Base-by-base conservation (phyloP, 2,113 vertebrate genomes). In the Oriolus oriolus region DNA sequence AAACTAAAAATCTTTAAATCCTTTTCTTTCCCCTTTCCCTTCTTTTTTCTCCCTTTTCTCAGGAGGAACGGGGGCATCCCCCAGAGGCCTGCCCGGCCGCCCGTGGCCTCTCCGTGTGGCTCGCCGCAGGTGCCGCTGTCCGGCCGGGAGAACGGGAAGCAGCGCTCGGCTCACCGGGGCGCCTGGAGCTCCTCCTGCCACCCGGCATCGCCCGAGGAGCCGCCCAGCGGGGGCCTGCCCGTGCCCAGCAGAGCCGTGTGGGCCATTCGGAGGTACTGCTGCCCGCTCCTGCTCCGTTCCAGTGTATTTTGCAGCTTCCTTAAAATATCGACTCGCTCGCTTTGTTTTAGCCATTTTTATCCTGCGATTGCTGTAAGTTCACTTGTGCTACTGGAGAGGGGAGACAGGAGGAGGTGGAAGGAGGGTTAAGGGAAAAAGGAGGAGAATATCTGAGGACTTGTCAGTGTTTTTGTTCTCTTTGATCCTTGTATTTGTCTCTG, bases 101-200 rank as follows among this genome's bases (percentile, higher is more conserved):
- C 92, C 0, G 6, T 5, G 31, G 41, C 64, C 42, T 69, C 90
- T 68, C 16, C 33, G 10, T 93, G 74, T 2, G 56, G 90, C 59
- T 84, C 53, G 0, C 60, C 70, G 57, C 93, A 57, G 20, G 31
- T 68, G 13, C 66, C 91, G 2, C 16, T 31, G 1, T 28, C 95
- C 0, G 26, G 64, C 69, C 91, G 94, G 50, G 97, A 98, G 92
- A 97, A 97, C 0, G 96, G 98, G 61, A 98, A 92, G 85, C 98
- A 97, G 59, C 96, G 97, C 14, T 79, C 92, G 4, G 49, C 96
- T 39, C 97, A 94, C 35, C 94, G 87, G 27, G 93, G 96, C 19
- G 10, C 95, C 11, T 98, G 97, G 97, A 96, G 96, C 78, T 94
- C 97, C 71, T 98, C 97, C 71, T 98, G 97, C 84, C 97, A 77